phyloP scores from a whole-genome alignment of 2,797 vertebrate genomes.

The Parauchenoglanis ngamensis region DNA sequence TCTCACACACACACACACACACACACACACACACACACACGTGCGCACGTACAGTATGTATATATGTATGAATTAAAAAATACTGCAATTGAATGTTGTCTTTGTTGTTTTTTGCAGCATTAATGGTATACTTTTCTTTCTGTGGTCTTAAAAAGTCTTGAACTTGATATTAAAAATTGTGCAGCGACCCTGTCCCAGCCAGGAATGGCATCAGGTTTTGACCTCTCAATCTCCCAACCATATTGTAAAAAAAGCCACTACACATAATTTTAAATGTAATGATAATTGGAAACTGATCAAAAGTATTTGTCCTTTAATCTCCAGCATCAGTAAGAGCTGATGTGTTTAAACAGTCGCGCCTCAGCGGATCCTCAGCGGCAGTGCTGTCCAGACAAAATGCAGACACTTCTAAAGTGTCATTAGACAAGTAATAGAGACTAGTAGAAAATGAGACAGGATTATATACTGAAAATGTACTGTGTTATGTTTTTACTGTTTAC shows the following conservation, averaged over 20 bases:
- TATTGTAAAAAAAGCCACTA: background rate
- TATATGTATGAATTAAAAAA: no score
- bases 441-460: no score
- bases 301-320: background rate
- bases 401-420: background rate
- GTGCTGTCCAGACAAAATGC: background rate
- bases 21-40: no score
- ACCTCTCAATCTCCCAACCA: background rate
- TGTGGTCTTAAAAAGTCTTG: no score
- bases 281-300: no score
- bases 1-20: no score
- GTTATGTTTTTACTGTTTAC: background rate
- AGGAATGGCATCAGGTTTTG: background rate
- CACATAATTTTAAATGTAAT: background rate
- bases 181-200: no score
- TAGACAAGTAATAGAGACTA: background rate
- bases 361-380: background rate
- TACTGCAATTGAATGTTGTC: no score
- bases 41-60: no score
- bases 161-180: no score
- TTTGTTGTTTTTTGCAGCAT: no score
- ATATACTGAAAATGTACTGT: background rate
- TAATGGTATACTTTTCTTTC: no score
- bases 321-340: background rate
- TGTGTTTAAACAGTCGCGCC: background rate